Conservation (phyloP, 2,797 vertebrate genomes). For the Acanthurus leucopareius region DNA sequence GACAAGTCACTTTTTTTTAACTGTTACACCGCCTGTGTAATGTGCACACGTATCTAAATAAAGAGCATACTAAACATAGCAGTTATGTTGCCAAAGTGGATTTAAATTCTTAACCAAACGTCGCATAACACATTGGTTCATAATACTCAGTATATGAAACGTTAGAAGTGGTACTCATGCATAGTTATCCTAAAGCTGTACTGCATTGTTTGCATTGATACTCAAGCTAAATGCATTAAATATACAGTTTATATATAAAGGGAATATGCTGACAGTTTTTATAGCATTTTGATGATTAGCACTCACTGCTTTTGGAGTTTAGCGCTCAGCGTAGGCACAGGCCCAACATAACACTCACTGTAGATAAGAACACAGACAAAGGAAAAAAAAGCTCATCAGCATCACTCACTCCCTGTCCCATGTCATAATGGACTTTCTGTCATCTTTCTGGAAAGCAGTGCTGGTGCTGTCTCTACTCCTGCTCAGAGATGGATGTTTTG, state of each 20-base stretch:
- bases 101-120: neutral
- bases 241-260: neutral
- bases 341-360: constrained; percentile 19
- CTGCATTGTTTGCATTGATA: neutral
- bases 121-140: too few species aligned
- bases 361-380: constrained; percentile 36
- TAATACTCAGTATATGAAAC: too few species aligned
- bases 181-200: neutral
- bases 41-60: neutral
- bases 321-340: constrained; percentile 17
- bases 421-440: constrained; percentile 60
- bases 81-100: neutral
- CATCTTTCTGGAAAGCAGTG: constrained; percentile 37
- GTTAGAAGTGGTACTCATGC: neutral
- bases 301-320: constrained; percentile 21
- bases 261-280: constrained; percentile 5
- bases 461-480: constrained; percentile 54
- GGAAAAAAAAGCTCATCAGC: constrained; percentile 61
- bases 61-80: neutral
- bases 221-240: neutral
- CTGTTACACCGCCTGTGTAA: constrained; percentile 12
- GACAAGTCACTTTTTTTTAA: neutral
- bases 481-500: constrained; percentile 43
- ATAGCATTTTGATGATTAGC: constrained; percentile 16
- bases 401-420: constrained; percentile 47